Percentiles rank a stretch among this genome's conserved stretches.
Evolutionary conservation across 2,113 vertebrate species (phyloP).

Genomic region (Pangasianodon gigas): DNA sequence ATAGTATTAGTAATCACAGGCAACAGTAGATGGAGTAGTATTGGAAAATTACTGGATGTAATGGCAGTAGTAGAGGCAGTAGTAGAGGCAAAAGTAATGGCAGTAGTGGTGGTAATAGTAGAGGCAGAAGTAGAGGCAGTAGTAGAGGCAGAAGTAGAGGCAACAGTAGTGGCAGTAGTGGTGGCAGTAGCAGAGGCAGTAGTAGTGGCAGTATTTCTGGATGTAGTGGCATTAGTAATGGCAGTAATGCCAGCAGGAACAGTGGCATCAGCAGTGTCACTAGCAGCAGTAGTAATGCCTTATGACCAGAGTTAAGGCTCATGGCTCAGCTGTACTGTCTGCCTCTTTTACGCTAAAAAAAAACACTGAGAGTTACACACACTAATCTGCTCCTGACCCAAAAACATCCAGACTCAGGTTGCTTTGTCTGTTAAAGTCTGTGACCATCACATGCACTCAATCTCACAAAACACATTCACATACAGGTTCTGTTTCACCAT

Average conservation of each 20-base stretch:
- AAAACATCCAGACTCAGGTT: conserved; percentile 11
- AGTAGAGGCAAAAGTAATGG: too few species aligned
- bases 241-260: too few species aligned
- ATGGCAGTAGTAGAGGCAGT: neutral
- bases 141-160: too few species aligned
- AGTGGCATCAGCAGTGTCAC: neutral
- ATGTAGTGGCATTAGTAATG: neutral
- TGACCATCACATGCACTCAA: neutral
- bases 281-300: neutral
- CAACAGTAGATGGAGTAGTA: neutral
- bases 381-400: conserved; percentile 32
- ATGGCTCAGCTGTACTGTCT: conserved; percentile 2
- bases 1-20: neutral
- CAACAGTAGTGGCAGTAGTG: too few species aligned
- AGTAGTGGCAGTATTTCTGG: neutral
- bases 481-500: neutral
- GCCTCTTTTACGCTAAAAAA: neutral
- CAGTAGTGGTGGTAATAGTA: neutral
- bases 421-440: neutral
- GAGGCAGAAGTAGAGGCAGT: too few species aligned
- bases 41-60: neutral
- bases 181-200: too few species aligned
- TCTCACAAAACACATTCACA: neutral
- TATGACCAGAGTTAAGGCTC: conserved; percentile 7
- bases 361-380: neutral